Conservation (phyloP, 2,797 vertebrate species). For the Australoheros facetus region DNA sequence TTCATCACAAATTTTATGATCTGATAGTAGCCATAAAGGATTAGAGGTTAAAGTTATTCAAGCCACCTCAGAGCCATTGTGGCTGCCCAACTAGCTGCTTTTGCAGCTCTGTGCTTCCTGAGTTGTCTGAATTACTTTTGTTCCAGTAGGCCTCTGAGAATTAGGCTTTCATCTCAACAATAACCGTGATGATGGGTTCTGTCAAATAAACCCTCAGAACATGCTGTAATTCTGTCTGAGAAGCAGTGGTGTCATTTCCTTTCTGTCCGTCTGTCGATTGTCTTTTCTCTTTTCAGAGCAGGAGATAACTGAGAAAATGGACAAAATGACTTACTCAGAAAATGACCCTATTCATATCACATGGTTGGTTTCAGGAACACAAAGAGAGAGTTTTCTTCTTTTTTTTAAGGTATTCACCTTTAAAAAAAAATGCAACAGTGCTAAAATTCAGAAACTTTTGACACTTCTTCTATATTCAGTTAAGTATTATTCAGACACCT, state of each 20-base stretch:
- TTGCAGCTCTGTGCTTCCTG: conserved; percentile 72
- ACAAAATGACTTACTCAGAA: conserved; percentile 29
- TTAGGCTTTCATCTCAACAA: conserved; percentile 72
- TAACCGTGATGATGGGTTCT: conserved; percentile 73
- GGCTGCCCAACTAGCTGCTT: conserved; percentile 29
- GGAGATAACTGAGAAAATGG: conserved; percentile 27
- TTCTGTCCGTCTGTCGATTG: conserved; percentile 24
- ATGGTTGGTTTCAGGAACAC: conserved; percentile 14
- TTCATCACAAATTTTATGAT: neutral
- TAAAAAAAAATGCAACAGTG: neutral
- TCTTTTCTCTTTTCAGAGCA: conserved; percentile 26
- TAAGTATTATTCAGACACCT: neutral
- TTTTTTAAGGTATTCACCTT: neutral
- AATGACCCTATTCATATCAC: conserved; percentile 23
- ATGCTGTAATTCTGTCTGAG: conserved; percentile 71
- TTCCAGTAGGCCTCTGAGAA: conserved; percentile 71
- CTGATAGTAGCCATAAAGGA: conserved; percentile 58
- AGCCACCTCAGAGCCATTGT: conserved; percentile 43
- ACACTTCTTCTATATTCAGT: neutral
- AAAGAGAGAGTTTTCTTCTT: neutral
- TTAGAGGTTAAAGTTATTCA: conserved; percentile 78
- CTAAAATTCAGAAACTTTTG: neutral
- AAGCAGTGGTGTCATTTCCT: conserved; percentile 64
- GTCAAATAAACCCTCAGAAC: conserved; percentile 78
- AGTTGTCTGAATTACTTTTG: conserved; percentile 71